Evolutionary conservation across 2,888 invertebrate species (phyloP), one percentile per base, ranked within the genome.

Genomic region (Slavum lentiscoides): DNA sequence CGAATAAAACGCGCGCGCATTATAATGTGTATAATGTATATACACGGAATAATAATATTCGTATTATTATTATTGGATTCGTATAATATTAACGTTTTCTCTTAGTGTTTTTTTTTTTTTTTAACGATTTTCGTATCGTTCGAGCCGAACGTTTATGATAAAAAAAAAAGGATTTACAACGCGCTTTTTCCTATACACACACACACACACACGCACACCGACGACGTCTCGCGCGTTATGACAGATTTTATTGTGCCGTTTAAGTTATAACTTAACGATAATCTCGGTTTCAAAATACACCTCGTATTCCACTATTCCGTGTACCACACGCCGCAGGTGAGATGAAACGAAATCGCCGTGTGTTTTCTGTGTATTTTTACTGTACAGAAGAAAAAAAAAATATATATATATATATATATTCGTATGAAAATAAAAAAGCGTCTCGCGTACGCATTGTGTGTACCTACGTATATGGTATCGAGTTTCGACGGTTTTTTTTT

Each of bases 51-150:
- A 30, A 30, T 30, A 30, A 30, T 30, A 30, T 30, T 30, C 1
- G 1, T 30, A 30, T 30, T 30, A 30, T 30, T 30, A 30, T 30
- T 30, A 30, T 30, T 30, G 13, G 5, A n/a, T 62, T 19, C 15
- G 2, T 58, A 66, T 61, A 72, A 59, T 23, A 66, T 53, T 4
- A 37, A 15, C 21, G 23, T 43, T 53, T 59, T 68, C n/a, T 49
- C 19, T 13, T 4, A 17, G 23, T 30, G 69, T 43, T 43, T 43
- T 9, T 43, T 43, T 7, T 39, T 39, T 7, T 43, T 43, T 43
- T 77, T 58, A 62, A 77, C 4, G 37, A 55, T 62, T 77, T 70
- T 62, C 62, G 62, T 77, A 13, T 49, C 11, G 49, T 77, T 37
- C 53, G 53, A 6, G 49, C 21, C 49, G 69, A 69, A 69, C 39